Conservation (phyloP, 2,888 invertebrate genomes). For the Spilarctia lutea region DNA sequence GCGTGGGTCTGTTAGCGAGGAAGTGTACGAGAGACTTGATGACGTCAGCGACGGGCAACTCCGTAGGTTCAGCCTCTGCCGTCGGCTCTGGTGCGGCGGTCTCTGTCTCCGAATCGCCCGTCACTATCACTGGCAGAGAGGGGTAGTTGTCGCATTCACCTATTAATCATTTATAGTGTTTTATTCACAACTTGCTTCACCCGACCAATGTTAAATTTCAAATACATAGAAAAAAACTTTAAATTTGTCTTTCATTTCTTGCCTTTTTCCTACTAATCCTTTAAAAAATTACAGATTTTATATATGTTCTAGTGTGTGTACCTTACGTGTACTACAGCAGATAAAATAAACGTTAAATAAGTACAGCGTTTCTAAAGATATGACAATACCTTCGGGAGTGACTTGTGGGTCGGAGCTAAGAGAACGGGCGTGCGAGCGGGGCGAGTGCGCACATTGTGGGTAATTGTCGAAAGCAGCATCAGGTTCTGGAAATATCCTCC, state of each 20-base stretch:
- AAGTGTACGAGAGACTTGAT: conserved; percentile 97
- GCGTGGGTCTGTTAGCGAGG: conserved; percentile 91
- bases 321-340: not conserved
- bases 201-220: not conserved
- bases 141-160: conserved; percentile 77
- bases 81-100: conserved; percentile 69
- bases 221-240: not conserved
- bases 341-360: not conserved
- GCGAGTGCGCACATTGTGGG: conserved; percentile 82
- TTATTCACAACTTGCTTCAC: not conserved
- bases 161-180: conserved; percentile 21
- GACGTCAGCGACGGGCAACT: conserved; percentile 92
- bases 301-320: not conserved
- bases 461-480: conserved; percentile 91
- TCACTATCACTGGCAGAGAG: conserved; percentile 86
- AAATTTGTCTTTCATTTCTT: not conserved
- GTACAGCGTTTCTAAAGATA: not conserved
- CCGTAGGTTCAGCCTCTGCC: conserved; percentile 87
- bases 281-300: not conserved
- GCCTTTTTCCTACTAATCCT: not conserved
- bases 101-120: conserved; percentile 77
- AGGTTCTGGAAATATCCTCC: conserved; percentile 81
- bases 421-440: conserved; percentile 73
- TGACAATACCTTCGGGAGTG: conserved; percentile 76
- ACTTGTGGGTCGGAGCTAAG: conserved; percentile 78